Percentiles rank a stretch among this genome's conserved stretches.
Conservation (phyloP, 2,888 invertebrate genomes). For the Synergus laeviventris region DNA sequence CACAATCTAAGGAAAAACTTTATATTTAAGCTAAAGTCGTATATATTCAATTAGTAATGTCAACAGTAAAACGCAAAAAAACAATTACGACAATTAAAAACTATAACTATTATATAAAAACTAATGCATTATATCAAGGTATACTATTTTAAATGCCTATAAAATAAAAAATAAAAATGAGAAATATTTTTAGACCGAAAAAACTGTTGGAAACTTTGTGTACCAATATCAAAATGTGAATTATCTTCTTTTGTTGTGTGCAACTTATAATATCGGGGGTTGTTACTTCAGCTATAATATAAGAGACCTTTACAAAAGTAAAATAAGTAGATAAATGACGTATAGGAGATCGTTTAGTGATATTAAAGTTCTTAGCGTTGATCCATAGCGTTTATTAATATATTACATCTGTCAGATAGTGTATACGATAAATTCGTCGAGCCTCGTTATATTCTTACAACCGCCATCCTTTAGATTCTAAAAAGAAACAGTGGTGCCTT, state of each 20-base stretch:
- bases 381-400: constrained; percentile 48
- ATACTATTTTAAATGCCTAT: no score
- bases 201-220: neutral
- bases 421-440: constrained; percentile 38
- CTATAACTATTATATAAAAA: neutral
- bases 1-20: neutral
- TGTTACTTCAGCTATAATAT: neutral
- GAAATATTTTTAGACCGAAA: neutral
- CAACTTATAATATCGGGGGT: no score
- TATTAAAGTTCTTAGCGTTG: constrained; percentile 31
- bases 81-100: neutral
- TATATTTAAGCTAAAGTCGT: neutral
- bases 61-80: neutral
- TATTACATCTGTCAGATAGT: constrained; percentile 49
- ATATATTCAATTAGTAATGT: neutral
- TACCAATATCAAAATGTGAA: neutral
- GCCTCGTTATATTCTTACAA: constrained; percentile 17
- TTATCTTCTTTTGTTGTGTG: neutral
- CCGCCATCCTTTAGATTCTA: constrained; percentile 1
- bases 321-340: neutral
- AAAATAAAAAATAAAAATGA: neutral
- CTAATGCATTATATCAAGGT: no score
- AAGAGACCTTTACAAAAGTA: neutral
- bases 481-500: constrained; percentile 22
- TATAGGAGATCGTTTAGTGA: constrained; percentile 21